Conservation (phyloP, 2,888 invertebrate species). For the Diaphora mendica region DNA sequence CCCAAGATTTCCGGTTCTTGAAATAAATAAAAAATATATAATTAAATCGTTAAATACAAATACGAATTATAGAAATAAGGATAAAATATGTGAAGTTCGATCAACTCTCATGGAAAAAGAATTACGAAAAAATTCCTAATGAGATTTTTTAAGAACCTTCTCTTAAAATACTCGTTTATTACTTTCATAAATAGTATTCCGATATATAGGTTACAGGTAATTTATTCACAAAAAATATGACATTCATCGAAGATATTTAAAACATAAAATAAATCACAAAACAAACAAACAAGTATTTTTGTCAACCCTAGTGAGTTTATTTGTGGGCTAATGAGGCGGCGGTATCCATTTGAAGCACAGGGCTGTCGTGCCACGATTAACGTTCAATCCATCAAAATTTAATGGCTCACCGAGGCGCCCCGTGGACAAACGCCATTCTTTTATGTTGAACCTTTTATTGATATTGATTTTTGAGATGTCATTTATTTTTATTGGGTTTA, state of each 20-base stretch:
- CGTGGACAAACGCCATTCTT: slow-evolving; percentile 45
- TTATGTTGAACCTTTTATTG: slow-evolving; percentile 51
- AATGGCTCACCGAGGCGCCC: slow-evolving; percentile 55
- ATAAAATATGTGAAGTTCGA: background rate
- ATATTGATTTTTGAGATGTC: slow-evolving; percentile 52
- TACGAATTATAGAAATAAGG: too few species aligned
- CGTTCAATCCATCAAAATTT: slow-evolving; percentile 70
- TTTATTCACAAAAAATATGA: background rate
- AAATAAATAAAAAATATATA: too few species aligned
- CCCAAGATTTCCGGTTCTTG: too few species aligned
- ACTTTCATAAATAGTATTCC: background rate
- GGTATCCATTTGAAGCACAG: slow-evolving; percentile 64
- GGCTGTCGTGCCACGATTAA: slow-evolving; percentile 65
- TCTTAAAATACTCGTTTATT: background rate
- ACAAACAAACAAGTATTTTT: slow-evolving; percentile 1
- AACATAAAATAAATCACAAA: background rate
- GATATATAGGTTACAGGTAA: background rate
- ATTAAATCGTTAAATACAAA: too few species aligned
- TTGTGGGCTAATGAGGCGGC: slow-evolving; percentile 65
- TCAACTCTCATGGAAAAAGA: background rate
- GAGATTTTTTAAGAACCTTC: background rate
- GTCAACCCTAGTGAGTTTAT: slow-evolving; percentile 44
- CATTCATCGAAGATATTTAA: background rate
- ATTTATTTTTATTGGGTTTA: slow-evolving; percentile 39
- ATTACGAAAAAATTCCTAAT: background rate